A percentile compares a stretch with the other conserved stretches of the same genome.
Conservation (phyloP, 2,797 vertebrate species). For the Typhlichthys eigenmanni region DNA sequence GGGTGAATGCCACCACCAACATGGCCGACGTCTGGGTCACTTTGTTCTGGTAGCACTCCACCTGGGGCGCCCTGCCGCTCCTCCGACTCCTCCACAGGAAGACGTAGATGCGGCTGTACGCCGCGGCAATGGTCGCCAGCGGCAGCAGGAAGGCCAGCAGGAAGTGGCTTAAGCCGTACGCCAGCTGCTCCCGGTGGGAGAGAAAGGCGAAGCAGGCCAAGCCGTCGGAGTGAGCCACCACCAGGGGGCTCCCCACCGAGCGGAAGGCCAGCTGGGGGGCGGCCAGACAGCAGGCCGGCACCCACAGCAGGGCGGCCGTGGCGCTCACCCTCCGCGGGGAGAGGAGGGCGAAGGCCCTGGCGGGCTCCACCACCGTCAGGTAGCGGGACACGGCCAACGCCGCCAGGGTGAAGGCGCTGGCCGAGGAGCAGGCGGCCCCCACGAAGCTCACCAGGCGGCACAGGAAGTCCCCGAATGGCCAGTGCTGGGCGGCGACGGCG, state of each 20-base stretch:
- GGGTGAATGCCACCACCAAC: conserved; percentile 78
- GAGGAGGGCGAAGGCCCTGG: conserved; percentile 63
- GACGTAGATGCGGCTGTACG: conserved; percentile 71
- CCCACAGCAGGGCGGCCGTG: conserved; percentile 62
- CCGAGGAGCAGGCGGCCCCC: conserved; percentile 71
- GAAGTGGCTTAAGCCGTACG: conserved; percentile 74
- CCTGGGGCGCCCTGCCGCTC: conserved; percentile 49
- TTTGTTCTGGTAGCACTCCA: conserved; percentile 78
- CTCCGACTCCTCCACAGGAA: conserved; percentile 63
- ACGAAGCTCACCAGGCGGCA: conserved; percentile 76
- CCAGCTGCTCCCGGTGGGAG: conserved; percentile 64
- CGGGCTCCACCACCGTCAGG: conserved; percentile 72
- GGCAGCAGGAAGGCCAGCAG: conserved; percentile 74
- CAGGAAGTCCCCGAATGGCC: conserved; percentile 75
- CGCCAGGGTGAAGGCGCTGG: conserved; percentile 75
- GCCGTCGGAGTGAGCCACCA: conserved; percentile 5
- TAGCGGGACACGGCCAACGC: conserved; percentile 73
- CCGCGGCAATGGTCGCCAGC: conserved; percentile 67
- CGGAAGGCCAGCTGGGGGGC: conserved; percentile 75
- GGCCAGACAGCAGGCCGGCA: conserved; percentile 68
- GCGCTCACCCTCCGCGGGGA: conserved; percentile 47
- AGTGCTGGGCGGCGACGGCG: conserved; percentile 63
- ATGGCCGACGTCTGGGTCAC: conserved; percentile 76
- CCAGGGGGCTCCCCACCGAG: conserved; percentile 23
- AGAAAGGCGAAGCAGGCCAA: conserved; percentile 73